A percentile compares a stretch with the other conserved stretches of the same genome.
Conservation (phyloP, 1,140 invertebrate genomes). For the Pseudomyrmex gracilis region DNA sequence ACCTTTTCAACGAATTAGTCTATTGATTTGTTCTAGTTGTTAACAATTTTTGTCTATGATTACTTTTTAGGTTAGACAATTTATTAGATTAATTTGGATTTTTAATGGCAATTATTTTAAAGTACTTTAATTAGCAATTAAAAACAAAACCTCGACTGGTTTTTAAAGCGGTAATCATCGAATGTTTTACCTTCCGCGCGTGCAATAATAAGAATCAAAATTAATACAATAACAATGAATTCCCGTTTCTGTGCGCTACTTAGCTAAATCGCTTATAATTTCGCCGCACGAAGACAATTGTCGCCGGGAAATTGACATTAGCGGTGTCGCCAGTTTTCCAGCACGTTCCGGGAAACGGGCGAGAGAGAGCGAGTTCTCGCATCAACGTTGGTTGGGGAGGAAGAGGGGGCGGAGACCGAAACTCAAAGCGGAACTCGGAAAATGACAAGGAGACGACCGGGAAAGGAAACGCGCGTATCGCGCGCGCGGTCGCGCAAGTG, state of each 20-base stretch:
- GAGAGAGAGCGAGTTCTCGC: background rate
- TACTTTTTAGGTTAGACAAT: constrained; percentile 34
- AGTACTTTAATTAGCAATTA: too few relatives aligned
- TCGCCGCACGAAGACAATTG: background rate
- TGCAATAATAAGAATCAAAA: too few relatives aligned
- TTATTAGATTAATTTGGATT: background rate
- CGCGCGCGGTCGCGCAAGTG: constrained; percentile 75
- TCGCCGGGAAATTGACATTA: constrained; percentile 43
- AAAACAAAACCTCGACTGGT: background rate
- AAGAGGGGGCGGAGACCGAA: background rate
- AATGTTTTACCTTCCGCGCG: too few relatives aligned
- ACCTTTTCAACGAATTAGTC: too few relatives aligned
- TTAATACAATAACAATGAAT: background rate
- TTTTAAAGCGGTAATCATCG: background rate
- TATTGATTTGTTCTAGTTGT: background rate
- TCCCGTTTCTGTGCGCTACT: background rate
- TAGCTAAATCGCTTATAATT: constrained; percentile 26
- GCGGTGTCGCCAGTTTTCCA: constrained; percentile 19
- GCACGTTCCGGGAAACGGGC: constrained; percentile 36
- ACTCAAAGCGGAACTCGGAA: constrained; percentile 61
- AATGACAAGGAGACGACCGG: constrained; percentile 77
- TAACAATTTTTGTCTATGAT: constrained; percentile 39
- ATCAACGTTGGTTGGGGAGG: constrained; percentile 9
- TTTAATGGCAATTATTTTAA: background rate
- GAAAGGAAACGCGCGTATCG: constrained; percentile 76